Percentiles rank a stretch among this genome's conserved stretches.
phyloP scores from a whole-genome alignment of 2,888 invertebrate genomes.

The Brachyptera risi region DNA sequence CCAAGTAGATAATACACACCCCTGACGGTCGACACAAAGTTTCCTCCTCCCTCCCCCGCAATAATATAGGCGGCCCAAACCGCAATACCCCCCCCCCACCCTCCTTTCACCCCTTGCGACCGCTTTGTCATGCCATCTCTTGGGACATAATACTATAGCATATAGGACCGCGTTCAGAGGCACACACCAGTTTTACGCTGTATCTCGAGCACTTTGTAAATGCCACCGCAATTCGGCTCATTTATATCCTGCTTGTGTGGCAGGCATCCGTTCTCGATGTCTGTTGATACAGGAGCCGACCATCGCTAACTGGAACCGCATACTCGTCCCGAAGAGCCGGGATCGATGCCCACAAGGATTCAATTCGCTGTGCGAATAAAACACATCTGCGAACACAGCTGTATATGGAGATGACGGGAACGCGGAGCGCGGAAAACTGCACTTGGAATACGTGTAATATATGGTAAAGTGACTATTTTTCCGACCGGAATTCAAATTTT shows the following conservation, averaged over 20 bases:
- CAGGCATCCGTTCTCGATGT: neutral
- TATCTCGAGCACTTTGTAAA: constrained; percentile 27
- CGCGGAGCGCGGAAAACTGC: no score
- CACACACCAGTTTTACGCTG: constrained; percentile 9
- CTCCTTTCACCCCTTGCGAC: neutral
- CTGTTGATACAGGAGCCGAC: constrained; percentile 1
- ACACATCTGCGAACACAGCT: no score
- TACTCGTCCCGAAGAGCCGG: neutral
- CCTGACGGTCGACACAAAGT: neutral
- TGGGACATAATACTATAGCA: constrained; percentile 26
- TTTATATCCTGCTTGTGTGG: constrained; percentile 15
- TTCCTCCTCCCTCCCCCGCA: neutral
- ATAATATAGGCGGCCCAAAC: neutral
- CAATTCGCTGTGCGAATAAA: neutral
- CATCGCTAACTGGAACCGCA: constrained; percentile 6
- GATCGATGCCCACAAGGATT: neutral
- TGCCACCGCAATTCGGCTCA: constrained; percentile 28
- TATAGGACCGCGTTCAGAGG: neutral
- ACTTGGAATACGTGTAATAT: no score
- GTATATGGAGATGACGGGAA: no score
- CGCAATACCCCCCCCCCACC: neutral
- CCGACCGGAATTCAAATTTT: no score
- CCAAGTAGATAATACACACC: neutral
- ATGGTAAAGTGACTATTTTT: no score
- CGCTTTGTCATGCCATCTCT: constrained; percentile 27